Evolutionary conservation across 2,113 vertebrate species (phyloP).

Genomic region (Cryptomyrus ogoouensis): DNA sequence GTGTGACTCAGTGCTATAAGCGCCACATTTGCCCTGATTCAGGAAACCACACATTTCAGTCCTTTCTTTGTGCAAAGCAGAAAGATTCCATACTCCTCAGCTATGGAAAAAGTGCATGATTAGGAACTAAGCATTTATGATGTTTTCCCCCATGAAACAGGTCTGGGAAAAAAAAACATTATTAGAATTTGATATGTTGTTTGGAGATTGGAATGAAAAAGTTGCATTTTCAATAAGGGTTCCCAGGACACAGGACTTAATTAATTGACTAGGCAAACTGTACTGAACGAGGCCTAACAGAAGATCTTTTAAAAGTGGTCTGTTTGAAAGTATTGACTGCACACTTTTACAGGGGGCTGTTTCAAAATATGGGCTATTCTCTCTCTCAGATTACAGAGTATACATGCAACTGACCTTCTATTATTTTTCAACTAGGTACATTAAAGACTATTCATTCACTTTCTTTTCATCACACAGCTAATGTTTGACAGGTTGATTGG

Average conservation of each 20-base stretch:
- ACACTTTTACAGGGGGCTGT: background rate
- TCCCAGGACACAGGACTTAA: background rate
- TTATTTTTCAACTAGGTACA: background rate
- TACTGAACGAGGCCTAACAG: background rate
- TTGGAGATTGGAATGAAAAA: background rate
- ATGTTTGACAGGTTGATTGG: background rate
- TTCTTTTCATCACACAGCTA: background rate
- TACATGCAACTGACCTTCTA: background rate
- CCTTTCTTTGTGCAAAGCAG: background rate
- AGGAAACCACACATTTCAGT: too few relatives aligned
- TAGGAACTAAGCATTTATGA: background rate
- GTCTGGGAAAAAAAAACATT: background rate
- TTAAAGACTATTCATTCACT: background rate
- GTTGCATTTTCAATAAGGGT: background rate
- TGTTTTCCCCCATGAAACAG: background rate
- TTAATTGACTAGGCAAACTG: background rate
- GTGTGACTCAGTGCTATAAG: background rate
- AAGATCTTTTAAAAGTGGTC: background rate
- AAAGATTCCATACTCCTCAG: background rate
- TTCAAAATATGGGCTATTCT: background rate
- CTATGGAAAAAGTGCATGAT: background rate
- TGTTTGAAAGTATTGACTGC: slow-evolving; percentile 47
- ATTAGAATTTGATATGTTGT: slow-evolving; percentile 42
- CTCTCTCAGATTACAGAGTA: background rate
- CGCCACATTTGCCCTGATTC: background rate